Percentiles rank a stretch among this genome's conserved stretches.
These are phyloP conservation scores for Apostichopus leukothele DNA, from an alignment of 53 echinoderm and acorn worm genomes.

Conservation along the genomic window DNA sequence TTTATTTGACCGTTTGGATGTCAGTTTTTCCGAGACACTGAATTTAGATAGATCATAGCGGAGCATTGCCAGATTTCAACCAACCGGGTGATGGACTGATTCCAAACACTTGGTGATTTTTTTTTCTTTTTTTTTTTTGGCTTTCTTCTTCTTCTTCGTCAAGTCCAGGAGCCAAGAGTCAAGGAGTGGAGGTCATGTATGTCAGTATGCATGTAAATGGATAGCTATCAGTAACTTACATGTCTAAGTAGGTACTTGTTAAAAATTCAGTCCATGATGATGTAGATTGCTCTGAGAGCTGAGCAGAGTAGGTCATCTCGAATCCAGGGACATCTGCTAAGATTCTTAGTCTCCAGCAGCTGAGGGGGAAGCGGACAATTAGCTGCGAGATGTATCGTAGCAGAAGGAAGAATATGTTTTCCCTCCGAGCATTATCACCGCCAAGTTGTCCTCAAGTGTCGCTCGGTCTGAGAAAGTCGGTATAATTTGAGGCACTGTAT, in stretches of 20 bases:
- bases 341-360: slow-evolving; percentile 1
- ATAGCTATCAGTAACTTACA: slow-evolving; percentile 31
- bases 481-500: not conserved
- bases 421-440: not conserved
- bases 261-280: not conserved
- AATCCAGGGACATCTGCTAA: slow-evolving; percentile 24
- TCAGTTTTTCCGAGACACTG: not conserved
- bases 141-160: not conserved
- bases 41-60: not conserved
- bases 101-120: not conserved
- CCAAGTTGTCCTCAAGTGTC: slow-evolving; percentile 4
- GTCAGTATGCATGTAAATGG: slow-evolving; percentile 17
- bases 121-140: not conserved
- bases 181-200: slow-evolving; percentile 30
- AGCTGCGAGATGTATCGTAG: not conserved
- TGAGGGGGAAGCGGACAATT: not conserved
- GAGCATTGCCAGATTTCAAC: not conserved
- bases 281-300: not conserved
- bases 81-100: slow-evolving; percentile 7
- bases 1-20: not conserved
- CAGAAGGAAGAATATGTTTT: not conserved
- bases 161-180: slow-evolving; percentile 17
- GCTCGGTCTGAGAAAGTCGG: not conserved
- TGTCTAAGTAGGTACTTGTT: slow-evolving; percentile 37
- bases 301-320: slow-evolving; percentile 10